Base-by-base conservation (phyloP, 2,888 invertebrate genomes). In the Ophraella communa region DNA sequence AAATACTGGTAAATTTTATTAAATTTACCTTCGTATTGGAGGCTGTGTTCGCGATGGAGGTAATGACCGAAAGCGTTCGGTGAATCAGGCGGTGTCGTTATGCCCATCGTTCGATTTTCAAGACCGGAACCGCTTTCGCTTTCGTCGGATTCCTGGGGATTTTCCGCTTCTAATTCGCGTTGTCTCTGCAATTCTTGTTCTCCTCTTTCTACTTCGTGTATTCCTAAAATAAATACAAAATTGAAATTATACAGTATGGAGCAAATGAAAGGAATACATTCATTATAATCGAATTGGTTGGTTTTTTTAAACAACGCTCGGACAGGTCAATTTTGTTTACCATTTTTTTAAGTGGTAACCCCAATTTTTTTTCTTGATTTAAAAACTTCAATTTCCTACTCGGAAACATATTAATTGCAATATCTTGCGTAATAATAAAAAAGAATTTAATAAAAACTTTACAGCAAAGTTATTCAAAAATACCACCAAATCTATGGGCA, bases 31-130 rank as follows among this genome's bases (percentile, higher is more conserved):
- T 92, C 92, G 81, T 93, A 93, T 77, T 92, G 91, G 68, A 82
- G 74, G 73, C 81, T 81, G 69, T 81, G 80, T 89, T 91, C 92
- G 89, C 91, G 92, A 69, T 93, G 87, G 69, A 93, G 87, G 58
- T 86, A 82, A 62, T 82, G 82, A 27, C 80, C 81, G 70, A 88
- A 84, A 2, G 89, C 88, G 61, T 91, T 90, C 17, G 98, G 98
- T 58, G 96, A 96, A 84, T 98, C 98, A 3, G 98, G 98, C 5
- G 98, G 98, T 35, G 98, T 97, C 76, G 87, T 89, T 81, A 86
- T 89, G 21, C 89, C 89, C 85, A 88, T 88, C 61, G 75, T 77
- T 27, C 72, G 63, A 23, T 82, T 81, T 73, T 86, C 87, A 72
- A 86, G 74, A 62, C 88, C 89, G 51, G 86, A 85, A 62, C 88